Conservation (phyloP, 1,140 invertebrate species). For the Zaprionus inermis region DNA sequence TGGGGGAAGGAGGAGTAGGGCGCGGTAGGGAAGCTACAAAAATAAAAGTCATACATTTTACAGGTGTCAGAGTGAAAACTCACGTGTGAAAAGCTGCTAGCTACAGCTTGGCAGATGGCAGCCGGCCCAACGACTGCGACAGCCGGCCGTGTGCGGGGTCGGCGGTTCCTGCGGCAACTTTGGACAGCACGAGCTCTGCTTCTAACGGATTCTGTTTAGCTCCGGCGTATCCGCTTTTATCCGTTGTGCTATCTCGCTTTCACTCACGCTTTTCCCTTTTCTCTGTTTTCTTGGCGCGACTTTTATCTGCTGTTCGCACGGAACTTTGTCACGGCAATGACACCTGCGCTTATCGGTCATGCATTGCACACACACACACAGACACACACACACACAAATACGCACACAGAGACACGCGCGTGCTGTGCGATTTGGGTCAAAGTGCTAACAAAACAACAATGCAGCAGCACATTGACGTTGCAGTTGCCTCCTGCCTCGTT, state of each 20-base stretch:
- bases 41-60: conserved; percentile 53
- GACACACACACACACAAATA: neutral
- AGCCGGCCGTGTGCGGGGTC: neutral
- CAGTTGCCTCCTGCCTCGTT: conserved; percentile 19
- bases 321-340: conserved; percentile 57
- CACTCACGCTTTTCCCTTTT: neutral
- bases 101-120: conserved; percentile 4
- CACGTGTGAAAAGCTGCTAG: conserved; percentile 43
- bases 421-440: conserved; percentile 70
- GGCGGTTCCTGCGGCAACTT: conserved; percentile 17
- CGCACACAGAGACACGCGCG: conserved; percentile 18
- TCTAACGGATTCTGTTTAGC: conserved; percentile 32
- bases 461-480: conserved; percentile 56
- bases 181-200: conserved; percentile 4
- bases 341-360: conserved; percentile 63
- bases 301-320: conserved; percentile 47
- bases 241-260: neutral
- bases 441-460: conserved; percentile 72
- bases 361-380: conserved; percentile 32
- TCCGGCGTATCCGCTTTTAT: conserved; percentile 22
- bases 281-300: conserved; percentile 26
- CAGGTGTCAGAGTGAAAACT: conserved; percentile 57
- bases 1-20: neutral
- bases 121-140: neutral
- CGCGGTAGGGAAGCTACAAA: neutral